Evolutionary conservation across 2,113 vertebrate species (phyloP).

Genomic region (Colius striatus): DNA sequence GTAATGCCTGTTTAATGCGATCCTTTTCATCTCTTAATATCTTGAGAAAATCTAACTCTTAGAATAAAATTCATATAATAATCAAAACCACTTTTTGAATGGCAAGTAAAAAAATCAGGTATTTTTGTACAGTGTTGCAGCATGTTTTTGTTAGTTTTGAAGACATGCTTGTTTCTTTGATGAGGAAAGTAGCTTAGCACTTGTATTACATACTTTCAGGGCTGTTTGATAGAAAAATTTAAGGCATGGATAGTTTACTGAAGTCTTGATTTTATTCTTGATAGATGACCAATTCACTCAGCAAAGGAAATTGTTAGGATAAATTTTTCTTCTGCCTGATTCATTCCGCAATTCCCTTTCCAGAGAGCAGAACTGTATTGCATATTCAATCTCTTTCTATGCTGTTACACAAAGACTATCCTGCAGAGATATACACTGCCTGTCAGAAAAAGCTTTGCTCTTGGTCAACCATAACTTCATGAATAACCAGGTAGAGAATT

Average conservation of each 20-base stretch:
- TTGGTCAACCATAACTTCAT: not conserved
- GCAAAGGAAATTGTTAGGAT: not conserved
- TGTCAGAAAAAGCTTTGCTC: not conserved
- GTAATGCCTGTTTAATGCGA: conserved; percentile 3
- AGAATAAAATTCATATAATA: conserved; percentile 7
- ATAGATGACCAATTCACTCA: not conserved
- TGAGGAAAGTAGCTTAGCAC: conserved; percentile 16
- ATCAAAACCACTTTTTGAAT: not conserved
- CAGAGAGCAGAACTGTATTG: not conserved
- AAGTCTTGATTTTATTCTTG: conserved; percentile 56
- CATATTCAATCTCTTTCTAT: not conserved
- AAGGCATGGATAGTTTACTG: conserved; percentile 19
- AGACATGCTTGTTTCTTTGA: conserved; percentile 24
- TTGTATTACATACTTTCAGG: conserved; percentile 1
- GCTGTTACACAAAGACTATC: not conserved
- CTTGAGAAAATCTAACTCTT: conserved; percentile 4
- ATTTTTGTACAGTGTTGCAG: not conserved
- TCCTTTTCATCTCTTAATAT: conserved; percentile 2
- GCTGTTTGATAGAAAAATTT: conserved; percentile 20
- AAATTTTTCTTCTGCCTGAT: not conserved
- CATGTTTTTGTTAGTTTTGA: not conserved
- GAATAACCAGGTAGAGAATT: not conserved
- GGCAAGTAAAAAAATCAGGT: not conserved
- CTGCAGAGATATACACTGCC: not conserved
- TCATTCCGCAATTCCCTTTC: not conserved